Percentiles rank a stretch among this genome's conserved stretches.
These are phyloP conservation scores for Ceyx erithaca DNA, from an alignment of 2,797 vertebrate genomes.

Conservation along the genomic window DNA sequence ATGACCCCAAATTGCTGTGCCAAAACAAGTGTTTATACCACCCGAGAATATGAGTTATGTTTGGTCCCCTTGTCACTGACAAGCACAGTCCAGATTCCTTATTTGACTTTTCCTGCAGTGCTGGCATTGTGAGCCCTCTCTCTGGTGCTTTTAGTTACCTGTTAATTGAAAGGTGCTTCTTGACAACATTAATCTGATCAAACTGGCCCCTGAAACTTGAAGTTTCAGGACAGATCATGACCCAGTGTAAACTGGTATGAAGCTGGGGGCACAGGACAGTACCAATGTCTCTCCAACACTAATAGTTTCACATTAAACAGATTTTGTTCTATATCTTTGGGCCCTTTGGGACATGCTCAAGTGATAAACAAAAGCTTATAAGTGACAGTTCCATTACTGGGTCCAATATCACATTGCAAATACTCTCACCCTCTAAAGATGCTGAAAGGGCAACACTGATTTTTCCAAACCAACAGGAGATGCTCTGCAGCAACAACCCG, in stretches of 20 bases:
- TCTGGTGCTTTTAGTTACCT: not conserved
- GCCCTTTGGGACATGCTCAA: accelerated
- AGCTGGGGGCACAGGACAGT: not conserved
- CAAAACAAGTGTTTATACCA: not conserved
- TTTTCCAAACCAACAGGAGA: not conserved
- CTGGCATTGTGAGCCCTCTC: not conserved
- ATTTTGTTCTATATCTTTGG: not conserved
- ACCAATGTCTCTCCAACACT: not conserved
- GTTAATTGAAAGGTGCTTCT: not conserved
- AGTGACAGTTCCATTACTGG: not conserved
- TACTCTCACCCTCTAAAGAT: not conserved
- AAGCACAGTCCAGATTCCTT: not conserved
- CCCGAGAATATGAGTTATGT: not conserved
- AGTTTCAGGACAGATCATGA: not conserved
- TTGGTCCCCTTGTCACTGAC: not conserved
- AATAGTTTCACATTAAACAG: not conserved
- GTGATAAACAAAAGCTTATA: not conserved
- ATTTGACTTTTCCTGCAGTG: not conserved
- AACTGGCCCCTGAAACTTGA: not conserved
- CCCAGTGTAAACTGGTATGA: not conserved
- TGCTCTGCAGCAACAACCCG: not conserved
- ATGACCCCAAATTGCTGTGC: not conserved
- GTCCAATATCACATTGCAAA: not conserved
- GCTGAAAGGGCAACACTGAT: not conserved
- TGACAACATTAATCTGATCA: not conserved